phyloP scores from a whole-genome alignment of 2,888 invertebrate species.

The Gastrophysa polygoni region DNA sequence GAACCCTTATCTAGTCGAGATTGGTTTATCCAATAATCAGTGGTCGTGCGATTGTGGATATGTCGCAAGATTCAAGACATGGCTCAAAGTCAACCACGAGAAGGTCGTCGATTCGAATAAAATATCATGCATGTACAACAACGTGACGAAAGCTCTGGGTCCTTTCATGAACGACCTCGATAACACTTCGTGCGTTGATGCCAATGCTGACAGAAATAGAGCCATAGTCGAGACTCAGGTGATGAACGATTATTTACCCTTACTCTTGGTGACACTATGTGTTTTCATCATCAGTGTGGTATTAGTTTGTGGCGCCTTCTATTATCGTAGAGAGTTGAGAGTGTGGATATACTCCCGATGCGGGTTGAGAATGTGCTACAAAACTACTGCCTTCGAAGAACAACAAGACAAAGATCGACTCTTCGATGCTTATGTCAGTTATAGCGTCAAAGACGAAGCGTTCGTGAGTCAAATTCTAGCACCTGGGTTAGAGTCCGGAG shows the following conservation, averaged over 20 bases:
- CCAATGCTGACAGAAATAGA: constrained; percentile 73
- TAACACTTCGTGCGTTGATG: constrained; percentile 73
- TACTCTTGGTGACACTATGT: constrained; percentile 77
- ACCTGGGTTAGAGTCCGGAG: constrained; percentile 82
- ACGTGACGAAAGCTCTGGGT: constrained; percentile 72
- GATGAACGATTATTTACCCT: constrained; percentile 81
- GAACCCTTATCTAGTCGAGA: constrained; percentile 87
- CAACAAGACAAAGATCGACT: constrained; percentile 83
- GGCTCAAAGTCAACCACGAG: constrained; percentile 78
- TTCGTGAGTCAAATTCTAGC: constrained; percentile 90
- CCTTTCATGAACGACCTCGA: constrained; percentile 78
- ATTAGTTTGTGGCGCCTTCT: constrained; percentile 77
- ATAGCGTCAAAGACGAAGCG: constrained; percentile 90
- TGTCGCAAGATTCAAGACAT: constrained; percentile 77
- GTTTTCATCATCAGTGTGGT: constrained; percentile 79
- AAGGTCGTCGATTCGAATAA: constrained; percentile 81
- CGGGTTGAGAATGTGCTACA: constrained; percentile 85
- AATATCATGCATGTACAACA: constrained; percentile 78
- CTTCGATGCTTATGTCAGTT: constrained; percentile 95
- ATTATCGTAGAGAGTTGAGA: constrained; percentile 80
- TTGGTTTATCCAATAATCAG: constrained; percentile 81
- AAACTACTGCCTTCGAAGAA: constrained; percentile 79
- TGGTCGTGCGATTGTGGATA: constrained; percentile 93
- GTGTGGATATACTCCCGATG: constrained; percentile 88
- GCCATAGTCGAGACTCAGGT: constrained; percentile 76